Evolutionary conservation across 2,888 invertebrate species (phyloP), one percentile per base, ranked within the genome.

Genomic region (Congeria kusceri): DNA sequence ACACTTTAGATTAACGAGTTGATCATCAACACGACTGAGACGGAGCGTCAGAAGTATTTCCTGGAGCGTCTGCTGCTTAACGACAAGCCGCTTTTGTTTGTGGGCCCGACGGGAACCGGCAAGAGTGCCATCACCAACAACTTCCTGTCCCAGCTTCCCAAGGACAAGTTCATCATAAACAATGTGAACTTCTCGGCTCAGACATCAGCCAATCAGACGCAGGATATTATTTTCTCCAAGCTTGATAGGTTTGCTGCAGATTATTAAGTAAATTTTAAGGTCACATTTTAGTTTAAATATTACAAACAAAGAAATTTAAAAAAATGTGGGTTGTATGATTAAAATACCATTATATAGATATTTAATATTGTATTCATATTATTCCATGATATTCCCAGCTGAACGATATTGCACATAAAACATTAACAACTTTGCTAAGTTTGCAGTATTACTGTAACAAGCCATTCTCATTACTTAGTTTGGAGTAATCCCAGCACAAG

Each of bases 181-280:
- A 92, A 92, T 82, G 85, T 93, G 63, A 92, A 91, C 87, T 93
- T 93, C 86, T 93, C 93, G 0, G 93, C 93, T 5, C 91, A 92
- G 80, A 93, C 93, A 18, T 89, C 92, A 39, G 92, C 92, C 76
- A 92, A 92, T 86, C 92, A 92, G 79, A 92, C 92, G 9, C 93
- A 93, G 80, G 93, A 93, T 77, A 92, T 93, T 70, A 93, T 93
- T 59, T 92, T 93, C 83, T 91, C 93, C 9, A 93, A 93, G 68
- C 88, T 93, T 11, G 93, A 93, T 72, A 91, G 92, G 93, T 93
- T 57, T 32, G 39, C 39, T 39, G 39, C 39, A 1, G 39, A 15
- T 3, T 15, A 39, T 39, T 13, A n/a, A n/a, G n/a, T n/a, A n/a
- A n/a, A n/a, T n/a, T n/a, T n/a, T n/a, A n/a, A n/a, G n/a, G n/a